Conservation (phyloP, 2,888 invertebrate species). For the Drosophila mimica region DNA sequence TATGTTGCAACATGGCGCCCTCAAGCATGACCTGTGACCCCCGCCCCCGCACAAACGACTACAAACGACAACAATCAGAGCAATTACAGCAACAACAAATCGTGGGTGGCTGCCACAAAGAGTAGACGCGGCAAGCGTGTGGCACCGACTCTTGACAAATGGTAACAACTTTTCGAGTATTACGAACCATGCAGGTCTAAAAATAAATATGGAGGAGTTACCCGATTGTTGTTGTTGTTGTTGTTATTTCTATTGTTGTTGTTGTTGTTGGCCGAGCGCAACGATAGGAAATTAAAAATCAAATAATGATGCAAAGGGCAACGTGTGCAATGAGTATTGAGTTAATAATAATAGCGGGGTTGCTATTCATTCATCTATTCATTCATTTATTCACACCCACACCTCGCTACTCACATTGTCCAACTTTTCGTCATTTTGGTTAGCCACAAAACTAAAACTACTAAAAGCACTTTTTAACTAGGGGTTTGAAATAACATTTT, state of each 20-base stretch:
- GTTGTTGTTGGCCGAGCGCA: slow-evolving; percentile 25
- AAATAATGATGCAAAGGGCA: slow-evolving; percentile 4
- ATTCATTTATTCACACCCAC: slow-evolving; percentile 5
- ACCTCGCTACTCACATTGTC: background rate
- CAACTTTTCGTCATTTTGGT: background rate
- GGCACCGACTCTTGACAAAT: slow-evolving; percentile 51
- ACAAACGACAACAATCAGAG: slow-evolving; percentile 44
- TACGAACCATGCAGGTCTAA: background rate
- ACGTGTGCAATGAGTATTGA: background rate
- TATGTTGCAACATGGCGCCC: slow-evolving; percentile 80
- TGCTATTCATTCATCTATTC: slow-evolving; percentile 4
- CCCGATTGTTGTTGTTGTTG: slow-evolving; percentile 1
- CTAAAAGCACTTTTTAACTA: background rate
- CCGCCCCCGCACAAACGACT: slow-evolving; percentile 32
- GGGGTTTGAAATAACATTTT: background rate
- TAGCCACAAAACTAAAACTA: slow-evolving; percentile 3
- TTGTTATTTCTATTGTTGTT: background rate
- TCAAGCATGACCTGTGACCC: slow-evolving; percentile 76
- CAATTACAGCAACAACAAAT: slow-evolving; percentile 16
- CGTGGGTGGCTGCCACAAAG: slow-evolving; percentile 5
- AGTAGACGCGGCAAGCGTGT: slow-evolving; percentile 9
- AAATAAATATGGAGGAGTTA: slow-evolving; percentile 18
- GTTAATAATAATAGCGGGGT: background rate
- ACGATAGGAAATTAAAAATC: slow-evolving; percentile 34
- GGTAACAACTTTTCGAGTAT: slow-evolving; percentile 25